Evolutionary conservation across 2,797 vertebrate genomes (phyloP).

Genomic region (Rhinogobio ventralis): DNA sequence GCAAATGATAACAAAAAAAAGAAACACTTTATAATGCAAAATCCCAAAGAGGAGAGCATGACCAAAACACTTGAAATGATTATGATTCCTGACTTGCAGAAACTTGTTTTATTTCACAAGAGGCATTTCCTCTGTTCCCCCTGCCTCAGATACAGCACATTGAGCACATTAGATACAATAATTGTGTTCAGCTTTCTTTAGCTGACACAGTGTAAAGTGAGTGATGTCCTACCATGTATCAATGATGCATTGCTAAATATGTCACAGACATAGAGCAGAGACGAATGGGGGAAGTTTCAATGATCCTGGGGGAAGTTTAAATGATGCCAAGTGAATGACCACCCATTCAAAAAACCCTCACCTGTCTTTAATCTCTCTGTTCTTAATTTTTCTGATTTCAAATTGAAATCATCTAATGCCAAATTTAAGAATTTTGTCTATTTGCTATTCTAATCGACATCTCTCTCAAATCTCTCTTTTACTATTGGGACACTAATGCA

Average conservation of each 20-base stretch:
- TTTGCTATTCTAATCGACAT: conserved; percentile 73
- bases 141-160: conserved; percentile 1
- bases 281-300: neutral
- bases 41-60: neutral
- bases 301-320: neutral
- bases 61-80: neutral
- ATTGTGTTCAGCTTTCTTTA: conserved; percentile 6
- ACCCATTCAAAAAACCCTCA: neutral
- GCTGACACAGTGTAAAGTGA: conserved; percentile 3
- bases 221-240: conserved; percentile 1
- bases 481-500: conserved; percentile 69
- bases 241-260: conserved; percentile 20
- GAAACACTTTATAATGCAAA: neutral
- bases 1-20: too few species aligned
- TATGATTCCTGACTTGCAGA: neutral
- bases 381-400: neutral
- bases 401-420: neutral
- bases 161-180: neutral
- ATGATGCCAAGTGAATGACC: neutral
- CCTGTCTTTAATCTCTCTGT: neutral
- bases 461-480: conserved; percentile 69
- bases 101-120: conserved; percentile 2
- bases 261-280: neutral
- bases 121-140: neutral
- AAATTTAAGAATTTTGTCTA: conserved; percentile 29